Conservation (phyloP, 37 sponge, comb jelly and placozoan species). For the Cladorhizidae sp. region DNA sequence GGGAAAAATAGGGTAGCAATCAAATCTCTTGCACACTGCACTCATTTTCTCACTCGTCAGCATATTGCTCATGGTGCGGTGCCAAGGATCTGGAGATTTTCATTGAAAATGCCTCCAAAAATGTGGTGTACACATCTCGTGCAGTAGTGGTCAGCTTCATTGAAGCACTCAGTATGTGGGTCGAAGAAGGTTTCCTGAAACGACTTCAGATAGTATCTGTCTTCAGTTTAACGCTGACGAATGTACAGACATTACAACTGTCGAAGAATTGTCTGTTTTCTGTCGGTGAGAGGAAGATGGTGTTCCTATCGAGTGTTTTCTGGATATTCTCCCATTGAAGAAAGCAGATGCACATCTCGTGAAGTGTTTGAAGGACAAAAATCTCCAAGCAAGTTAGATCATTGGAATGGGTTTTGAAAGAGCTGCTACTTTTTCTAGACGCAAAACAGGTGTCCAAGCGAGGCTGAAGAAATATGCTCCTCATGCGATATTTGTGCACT, state of each 20-base stretch:
- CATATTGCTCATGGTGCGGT: constrained; percentile 72
- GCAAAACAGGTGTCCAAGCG: constrained; percentile 35
- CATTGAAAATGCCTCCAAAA: constrained; percentile 53
- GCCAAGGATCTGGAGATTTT: constrained; percentile 54
- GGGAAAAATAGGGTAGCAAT: constrained; percentile 68
- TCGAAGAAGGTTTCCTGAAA: constrained; percentile 59
- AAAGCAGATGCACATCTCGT: constrained; percentile 55
- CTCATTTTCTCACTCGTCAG: constrained; percentile 65
- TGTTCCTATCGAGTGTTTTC: constrained; percentile 64
- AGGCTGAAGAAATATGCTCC: constrained; percentile 8
- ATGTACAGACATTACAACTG: constrained; percentile 66
- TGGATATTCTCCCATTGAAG: constrained; percentile 62
- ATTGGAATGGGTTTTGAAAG: constrained; percentile 75
- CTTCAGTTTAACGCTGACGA: constrained; percentile 66
- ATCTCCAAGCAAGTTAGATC: neutral
- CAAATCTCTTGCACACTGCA: constrained; percentile 62
- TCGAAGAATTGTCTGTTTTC: constrained; percentile 72
- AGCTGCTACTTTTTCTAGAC: constrained; percentile 53
- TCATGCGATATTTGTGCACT: constrained; percentile 14
- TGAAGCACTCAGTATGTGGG: constrained; percentile 54
- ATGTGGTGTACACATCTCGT: constrained; percentile 66
- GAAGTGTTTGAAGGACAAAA: constrained; percentile 50
- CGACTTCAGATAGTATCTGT: constrained; percentile 55
- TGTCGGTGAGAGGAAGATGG: constrained; percentile 76
- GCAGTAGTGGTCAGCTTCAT: constrained; percentile 62